phyloP scores from a whole-genome alignment of 1,140 invertebrate species.

The Brachionus rotundiformis region DNA sequence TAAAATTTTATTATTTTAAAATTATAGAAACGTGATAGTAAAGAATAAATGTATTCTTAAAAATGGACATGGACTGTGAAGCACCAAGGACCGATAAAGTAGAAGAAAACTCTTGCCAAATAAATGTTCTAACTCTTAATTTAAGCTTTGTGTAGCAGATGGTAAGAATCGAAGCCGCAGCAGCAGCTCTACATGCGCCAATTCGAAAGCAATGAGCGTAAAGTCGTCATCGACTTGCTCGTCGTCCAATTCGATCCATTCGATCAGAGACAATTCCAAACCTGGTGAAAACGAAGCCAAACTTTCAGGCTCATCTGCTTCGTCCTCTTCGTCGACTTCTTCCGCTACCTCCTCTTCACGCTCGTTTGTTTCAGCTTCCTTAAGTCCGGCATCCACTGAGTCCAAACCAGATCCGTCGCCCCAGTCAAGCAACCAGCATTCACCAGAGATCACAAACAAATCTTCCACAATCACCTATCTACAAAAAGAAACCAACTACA shows the following conservation, averaged over 20 bases:
- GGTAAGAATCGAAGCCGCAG: background rate
- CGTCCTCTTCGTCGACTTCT: slow-evolving; percentile 1
- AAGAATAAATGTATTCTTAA: background rate
- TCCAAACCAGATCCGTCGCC: background rate
- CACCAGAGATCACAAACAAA: background rate
- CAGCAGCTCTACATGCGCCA: background rate
- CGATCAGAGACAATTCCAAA: slow-evolving; percentile 13
- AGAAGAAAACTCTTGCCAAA: background rate
- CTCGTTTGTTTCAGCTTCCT: slow-evolving; percentile 22
- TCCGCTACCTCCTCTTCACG: slow-evolving; percentile 18
- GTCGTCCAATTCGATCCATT: slow-evolving; percentile 17
- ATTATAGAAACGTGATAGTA: background rate
- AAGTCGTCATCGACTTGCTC: background rate
- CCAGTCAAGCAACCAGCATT: background rate
- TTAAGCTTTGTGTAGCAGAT: background rate
- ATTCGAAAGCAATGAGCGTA: background rate
- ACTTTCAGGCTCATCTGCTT: background rate
- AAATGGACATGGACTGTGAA: background rate
- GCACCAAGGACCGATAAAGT: background rate
- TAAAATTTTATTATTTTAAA: background rate
- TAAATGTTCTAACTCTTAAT: background rate
- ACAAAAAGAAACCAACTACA: slow-evolving; percentile 26
- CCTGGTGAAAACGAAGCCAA: background rate
- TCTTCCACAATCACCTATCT: background rate
- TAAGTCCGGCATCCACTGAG: background rate